Evolutionary conservation across 2,797 vertebrate species (phyloP).

Genomic region (Smutsia gigantea): DNA sequence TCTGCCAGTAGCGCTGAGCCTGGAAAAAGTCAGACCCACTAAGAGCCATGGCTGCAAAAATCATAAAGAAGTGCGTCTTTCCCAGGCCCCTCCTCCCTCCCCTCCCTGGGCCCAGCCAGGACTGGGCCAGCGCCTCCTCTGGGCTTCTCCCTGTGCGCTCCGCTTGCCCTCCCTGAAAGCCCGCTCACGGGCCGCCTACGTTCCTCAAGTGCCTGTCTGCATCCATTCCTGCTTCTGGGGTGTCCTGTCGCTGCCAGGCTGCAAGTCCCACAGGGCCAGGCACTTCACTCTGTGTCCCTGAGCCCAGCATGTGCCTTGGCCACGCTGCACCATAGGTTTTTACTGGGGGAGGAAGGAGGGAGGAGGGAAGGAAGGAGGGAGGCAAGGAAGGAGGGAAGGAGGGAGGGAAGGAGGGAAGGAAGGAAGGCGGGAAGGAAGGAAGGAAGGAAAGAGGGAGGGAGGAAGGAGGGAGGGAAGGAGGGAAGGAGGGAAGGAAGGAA

Average conservation of each 20-base stretch:
- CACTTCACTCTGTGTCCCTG: neutral
- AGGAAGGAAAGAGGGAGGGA: neutral
- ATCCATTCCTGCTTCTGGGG: neutral
- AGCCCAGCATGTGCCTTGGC: no score
- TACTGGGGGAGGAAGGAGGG: rapidly evolving
- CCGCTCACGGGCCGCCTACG: no score
- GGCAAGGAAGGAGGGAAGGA: rapidly evolving
- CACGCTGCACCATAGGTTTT: rapidly evolving
- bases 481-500: neutral
- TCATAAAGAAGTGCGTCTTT: neutral
- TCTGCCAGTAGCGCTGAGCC: neutral
- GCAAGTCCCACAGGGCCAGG: rapidly evolving
- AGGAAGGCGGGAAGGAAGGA: no score
- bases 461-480: rapidly evolving
- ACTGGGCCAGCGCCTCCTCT: no score
- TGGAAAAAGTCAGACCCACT: neutral
- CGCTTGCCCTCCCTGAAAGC: no score
- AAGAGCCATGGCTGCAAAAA: neutral
- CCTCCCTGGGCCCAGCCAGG: no score
- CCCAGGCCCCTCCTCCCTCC: rapidly evolving
- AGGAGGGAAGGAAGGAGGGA: neutral
- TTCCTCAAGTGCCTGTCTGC: no score
- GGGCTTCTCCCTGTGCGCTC: no score
- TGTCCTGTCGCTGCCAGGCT: neutral
- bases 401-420: neutral